Evolutionary conservation across 2,888 invertebrate genomes (phyloP).

Genomic region (Sinelater perroti): DNA sequence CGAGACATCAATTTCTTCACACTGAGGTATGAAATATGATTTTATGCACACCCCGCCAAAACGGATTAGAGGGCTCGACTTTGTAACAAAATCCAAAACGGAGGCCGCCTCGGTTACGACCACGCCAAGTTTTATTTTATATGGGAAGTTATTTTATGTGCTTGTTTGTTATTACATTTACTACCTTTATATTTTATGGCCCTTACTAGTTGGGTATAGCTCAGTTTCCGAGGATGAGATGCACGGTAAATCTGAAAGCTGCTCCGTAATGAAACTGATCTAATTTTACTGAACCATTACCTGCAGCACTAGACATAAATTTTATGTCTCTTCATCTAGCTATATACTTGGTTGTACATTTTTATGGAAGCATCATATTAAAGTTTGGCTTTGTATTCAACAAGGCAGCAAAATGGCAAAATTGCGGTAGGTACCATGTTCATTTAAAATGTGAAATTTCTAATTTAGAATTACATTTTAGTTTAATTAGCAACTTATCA

Average conservation of each 20-base stretch:
- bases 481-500: too few relatives aligned
- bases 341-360: too few relatives aligned
- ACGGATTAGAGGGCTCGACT: conserved; percentile 51
- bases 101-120: conserved; percentile 30
- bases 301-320: too few relatives aligned
- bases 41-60: conserved; percentile 55
- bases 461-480: too few relatives aligned
- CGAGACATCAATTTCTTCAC: conserved; percentile 59
- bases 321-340: too few relatives aligned
- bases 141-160: conserved; percentile 29
- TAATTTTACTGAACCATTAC: too few relatives aligned
- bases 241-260: conserved; percentile 18
- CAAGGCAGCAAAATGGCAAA: too few relatives aligned
- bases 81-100: conserved; percentile 46
- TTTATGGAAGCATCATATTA: too few relatives aligned
- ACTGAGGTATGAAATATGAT: conserved; percentile 56
- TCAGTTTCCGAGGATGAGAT: conserved; percentile 1
- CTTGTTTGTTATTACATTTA: conserved; percentile 29
- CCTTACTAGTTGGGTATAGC: conserved; percentile 8
- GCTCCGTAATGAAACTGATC: background rate
- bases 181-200: conserved; percentile 24
- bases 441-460: too few relatives aligned
- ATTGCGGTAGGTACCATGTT: too few relatives aligned
- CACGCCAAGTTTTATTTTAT: conserved; percentile 34
- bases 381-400: too few relatives aligned